Conservation (phyloP, 2,113 vertebrate genomes). For the Piaya cayana region DNA sequence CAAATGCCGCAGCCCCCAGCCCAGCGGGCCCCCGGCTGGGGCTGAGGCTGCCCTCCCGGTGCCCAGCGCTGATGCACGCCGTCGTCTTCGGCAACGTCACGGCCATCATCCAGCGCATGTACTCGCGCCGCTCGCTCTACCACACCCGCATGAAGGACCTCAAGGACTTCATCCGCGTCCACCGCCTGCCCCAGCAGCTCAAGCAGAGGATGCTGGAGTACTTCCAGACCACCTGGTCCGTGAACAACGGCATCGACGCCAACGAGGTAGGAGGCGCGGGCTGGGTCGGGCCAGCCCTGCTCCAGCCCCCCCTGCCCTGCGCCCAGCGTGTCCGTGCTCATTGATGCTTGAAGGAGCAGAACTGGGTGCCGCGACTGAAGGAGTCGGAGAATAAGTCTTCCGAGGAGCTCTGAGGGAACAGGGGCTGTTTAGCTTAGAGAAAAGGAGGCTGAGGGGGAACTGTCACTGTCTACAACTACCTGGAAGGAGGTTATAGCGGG, state of each 20-base stretch:
- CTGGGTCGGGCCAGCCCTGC: accelerated
- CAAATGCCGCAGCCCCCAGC: too few species aligned
- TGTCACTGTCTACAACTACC: too few species aligned
- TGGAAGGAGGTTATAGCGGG: too few species aligned
- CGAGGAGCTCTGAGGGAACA: too few species aligned
- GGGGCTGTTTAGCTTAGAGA: too few species aligned
- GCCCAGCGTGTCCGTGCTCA: accelerated
- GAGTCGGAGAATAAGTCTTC: too few species aligned
- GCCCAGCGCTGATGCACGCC: slow-evolving; percentile 92
- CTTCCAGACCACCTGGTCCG: slow-evolving; percentile 97
- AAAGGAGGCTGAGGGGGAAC: too few species aligned
- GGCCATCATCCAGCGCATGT: slow-evolving; percentile 99
- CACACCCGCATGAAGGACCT: slow-evolving; percentile 97
- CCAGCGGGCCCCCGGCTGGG: accelerated
- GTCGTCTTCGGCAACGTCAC: slow-evolving; percentile 97
- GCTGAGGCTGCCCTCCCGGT: background rate
- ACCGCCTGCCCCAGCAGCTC: slow-evolving; percentile 91
- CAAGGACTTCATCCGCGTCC: slow-evolving; percentile 94
- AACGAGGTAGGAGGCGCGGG: slow-evolving; percentile 82
- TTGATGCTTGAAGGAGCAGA: background rate
- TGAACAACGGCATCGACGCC: slow-evolving; percentile 95
- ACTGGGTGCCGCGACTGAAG: background rate
- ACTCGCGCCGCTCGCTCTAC: slow-evolving; percentile 93
- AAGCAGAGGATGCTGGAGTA: slow-evolving; percentile 97
- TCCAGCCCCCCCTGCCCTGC: accelerated